phyloP scores from a whole-genome alignment of 2,113 vertebrate genomes.

The Poecile atricapillus region DNA sequence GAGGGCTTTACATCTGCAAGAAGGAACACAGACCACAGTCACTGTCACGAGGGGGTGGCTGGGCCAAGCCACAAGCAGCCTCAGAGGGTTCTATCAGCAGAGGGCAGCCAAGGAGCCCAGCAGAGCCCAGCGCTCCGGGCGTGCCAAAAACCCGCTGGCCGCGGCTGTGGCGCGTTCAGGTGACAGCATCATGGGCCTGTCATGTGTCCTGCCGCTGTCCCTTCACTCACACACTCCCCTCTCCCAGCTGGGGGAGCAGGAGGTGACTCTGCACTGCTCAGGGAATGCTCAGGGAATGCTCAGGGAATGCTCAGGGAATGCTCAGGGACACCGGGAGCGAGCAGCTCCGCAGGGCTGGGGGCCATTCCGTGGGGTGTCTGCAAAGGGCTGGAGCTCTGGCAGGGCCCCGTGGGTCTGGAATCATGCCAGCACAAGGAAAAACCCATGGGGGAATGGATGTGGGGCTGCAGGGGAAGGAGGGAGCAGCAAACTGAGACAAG shows the following conservation, averaged over 20 bases:
- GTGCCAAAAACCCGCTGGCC: neutral
- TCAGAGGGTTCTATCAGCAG: conserved; percentile 13
- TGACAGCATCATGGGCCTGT: neutral
- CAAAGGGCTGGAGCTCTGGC: neutral
- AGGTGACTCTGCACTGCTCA: neutral
- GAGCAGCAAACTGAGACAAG: neutral
- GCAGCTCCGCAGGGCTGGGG: neutral
- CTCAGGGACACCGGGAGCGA: rapidly evolving
- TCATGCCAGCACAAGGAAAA: neutral
- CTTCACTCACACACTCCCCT: neutral
- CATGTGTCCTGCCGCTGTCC: neutral
- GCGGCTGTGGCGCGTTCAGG: neutral
- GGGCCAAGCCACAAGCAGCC: neutral
- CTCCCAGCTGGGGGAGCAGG: neutral
- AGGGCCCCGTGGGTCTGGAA: neutral
- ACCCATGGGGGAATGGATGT: neutral
- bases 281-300: rapidly evolving
- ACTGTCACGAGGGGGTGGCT: neutral
- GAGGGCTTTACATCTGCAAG: conserved; percentile 94
- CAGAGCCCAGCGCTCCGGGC: rapidly evolving
- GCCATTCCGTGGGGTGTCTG: neutral
- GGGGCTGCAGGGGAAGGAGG: neutral
- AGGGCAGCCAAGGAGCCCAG: conserved; percentile 17
- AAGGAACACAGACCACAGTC: neutral
- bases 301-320: rapidly evolving